These are phyloP conservation scores for Camarhynchus parvulus DNA, from an alignment of 2,113 vertebrate species.

Conservation along the genomic window DNA sequence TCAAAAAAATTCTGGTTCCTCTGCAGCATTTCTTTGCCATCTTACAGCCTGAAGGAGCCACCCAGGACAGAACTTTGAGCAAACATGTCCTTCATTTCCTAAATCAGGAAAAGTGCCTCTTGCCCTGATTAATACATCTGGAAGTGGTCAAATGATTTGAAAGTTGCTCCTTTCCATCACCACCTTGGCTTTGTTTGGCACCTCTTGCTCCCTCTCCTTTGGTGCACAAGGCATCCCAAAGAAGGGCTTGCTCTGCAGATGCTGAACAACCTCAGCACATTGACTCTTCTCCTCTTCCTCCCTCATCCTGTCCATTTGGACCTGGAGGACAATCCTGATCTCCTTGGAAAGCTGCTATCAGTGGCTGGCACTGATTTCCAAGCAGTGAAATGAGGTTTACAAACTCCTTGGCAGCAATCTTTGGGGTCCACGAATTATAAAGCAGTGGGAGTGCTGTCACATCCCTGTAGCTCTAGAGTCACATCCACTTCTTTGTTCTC, in stretches of 20 bases:
- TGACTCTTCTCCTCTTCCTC: not conserved
- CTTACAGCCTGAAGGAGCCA: not conserved
- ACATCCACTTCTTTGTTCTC: not conserved
- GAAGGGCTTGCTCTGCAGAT: not conserved
- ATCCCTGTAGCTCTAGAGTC: not conserved
- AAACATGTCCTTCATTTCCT: not conserved
- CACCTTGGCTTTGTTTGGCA: not conserved
- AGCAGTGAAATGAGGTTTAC: not conserved
- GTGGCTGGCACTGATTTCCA: not conserved
- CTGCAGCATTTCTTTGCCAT: not conserved
- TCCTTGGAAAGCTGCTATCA: not conserved
- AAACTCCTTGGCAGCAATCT: not conserved
- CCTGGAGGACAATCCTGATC: not conserved
- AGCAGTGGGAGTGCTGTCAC: not conserved
- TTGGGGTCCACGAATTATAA: not conserved
- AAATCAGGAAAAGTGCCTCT: not conserved
- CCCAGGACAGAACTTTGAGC: not conserved
- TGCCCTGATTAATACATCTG: not conserved
- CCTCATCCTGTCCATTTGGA: not conserved
- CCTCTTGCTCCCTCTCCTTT: not conserved
- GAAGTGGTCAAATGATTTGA: not conserved
- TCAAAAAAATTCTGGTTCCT: not conserved
- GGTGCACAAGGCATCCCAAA: accelerated
- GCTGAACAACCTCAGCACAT: not conserved
- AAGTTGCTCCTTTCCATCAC: not conserved